Base-by-base conservation (phyloP, 1,140 invertebrate genomes). In the Pollicipes pollicipes region DNA sequence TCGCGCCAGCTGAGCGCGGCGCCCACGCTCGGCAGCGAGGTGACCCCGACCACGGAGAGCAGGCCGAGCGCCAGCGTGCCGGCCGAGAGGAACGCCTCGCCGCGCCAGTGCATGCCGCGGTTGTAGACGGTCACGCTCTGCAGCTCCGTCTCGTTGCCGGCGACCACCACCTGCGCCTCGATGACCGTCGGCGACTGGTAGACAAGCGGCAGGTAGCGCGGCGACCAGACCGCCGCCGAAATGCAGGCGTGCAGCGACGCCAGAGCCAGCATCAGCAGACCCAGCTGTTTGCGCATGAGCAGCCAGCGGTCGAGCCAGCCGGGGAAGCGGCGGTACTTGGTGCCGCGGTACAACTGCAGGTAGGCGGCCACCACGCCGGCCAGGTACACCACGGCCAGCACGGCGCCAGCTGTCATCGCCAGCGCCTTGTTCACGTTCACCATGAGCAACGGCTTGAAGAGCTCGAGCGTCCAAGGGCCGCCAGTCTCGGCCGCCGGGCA, bases 231-330 rank as follows among this genome's bases (percentile, higher is more conserved):
- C 21, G 45, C 45, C 45, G 45, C 27, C 64, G 64, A 69, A 21
- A 69, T 69, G 27, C 68, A 69, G n/a, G 28, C 75, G 68, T 76
- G 75, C 30, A 73, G 69, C 63, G 72, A 63, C n/a, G 75, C 75
- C 32, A 75, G 29, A 0, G 72, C 73, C 27, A 76, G 71, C 75
- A 76, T 76, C 30, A 76, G 64, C 10, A 76, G 73, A 21, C 75
- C 75, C 6, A 76, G 72, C 66, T 76, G 75, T 68, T 76, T 76
- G 29, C 75, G 72, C 75, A 76, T 76, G 69, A 73, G 75, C 17
- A 76, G 71, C 75, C 75, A 76, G 73, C 75, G 66, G 66, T 75
- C 75, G 69, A 76, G 70, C 75, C 75, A 76, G 67, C 71, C 71
- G n/a, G 75, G 75, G 66, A 76, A 76, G 28, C 75, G 69, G 68